These are phyloP conservation scores for Cepphus grylle DNA, from an alignment of 2,113 vertebrate genomes.

Conservation along the genomic window DNA sequence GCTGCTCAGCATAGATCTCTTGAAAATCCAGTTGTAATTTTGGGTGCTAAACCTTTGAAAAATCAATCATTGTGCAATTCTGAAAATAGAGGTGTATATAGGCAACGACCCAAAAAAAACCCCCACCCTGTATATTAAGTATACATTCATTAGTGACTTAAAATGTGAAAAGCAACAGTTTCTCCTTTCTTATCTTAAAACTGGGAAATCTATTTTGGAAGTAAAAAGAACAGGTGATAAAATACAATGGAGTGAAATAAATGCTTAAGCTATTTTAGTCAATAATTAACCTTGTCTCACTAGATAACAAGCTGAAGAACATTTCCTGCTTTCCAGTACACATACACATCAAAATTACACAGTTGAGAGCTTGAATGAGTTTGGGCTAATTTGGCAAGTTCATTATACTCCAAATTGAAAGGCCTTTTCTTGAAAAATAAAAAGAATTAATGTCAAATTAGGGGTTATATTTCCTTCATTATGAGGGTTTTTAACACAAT, in stretches of 20 bases:
- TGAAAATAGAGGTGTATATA: neutral
- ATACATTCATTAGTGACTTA: neutral
- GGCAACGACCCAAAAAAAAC: neutral
- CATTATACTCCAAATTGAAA: slow-evolving; percentile 13
- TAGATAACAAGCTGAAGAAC: slow-evolving; percentile 44
- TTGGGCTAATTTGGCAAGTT: slow-evolving; percentile 16
- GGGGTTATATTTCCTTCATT: neutral
- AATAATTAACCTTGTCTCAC: slow-evolving; percentile 50
- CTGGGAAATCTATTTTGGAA: neutral
- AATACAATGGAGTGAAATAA: slow-evolving; percentile 10
- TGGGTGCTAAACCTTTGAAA: neutral
- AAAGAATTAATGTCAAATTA: slow-evolving; percentile 10
- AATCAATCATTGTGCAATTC: neutral
- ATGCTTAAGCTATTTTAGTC: slow-evolving; percentile 20
- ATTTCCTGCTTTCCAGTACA: slow-evolving; percentile 32
- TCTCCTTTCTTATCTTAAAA: neutral
- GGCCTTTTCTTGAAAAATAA: neutral
- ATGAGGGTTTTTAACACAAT: neutral
- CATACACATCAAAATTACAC: slow-evolving; percentile 3
- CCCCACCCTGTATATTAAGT: neutral
- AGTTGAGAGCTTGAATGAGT: neutral
- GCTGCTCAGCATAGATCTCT: neutral
- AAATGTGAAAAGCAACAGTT: neutral
- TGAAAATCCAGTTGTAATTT: neutral
- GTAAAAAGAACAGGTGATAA: neutral